Conservation (phyloP, 2,113 vertebrate species). For the Recurvirostra avosetta region DNA sequence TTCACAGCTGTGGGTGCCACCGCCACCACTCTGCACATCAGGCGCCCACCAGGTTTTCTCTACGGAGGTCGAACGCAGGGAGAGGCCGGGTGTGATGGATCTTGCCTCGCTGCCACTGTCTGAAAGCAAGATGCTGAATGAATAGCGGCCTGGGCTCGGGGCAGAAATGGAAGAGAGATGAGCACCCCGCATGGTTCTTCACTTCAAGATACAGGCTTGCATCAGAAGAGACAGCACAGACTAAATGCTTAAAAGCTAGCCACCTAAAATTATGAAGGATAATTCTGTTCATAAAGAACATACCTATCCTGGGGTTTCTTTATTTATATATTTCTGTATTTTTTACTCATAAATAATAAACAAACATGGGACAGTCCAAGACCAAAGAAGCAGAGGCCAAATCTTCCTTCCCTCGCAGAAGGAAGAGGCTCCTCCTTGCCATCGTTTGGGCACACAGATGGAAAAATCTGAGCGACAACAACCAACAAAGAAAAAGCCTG, state of each 20-base stretch:
- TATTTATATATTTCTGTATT: neutral
- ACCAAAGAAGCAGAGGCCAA: neutral
- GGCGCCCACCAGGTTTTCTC: neutral
- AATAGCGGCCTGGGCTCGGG: fast-evolving
- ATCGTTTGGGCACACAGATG: neutral
- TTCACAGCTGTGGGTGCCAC: neutral
- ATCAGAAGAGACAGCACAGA: neutral
- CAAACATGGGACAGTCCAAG: neutral
- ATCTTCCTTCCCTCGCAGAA: neutral
- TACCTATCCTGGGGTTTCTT: neutral
- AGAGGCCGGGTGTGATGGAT: too few species aligned
- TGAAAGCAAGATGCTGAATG: neutral
- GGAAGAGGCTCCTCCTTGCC: neutral
- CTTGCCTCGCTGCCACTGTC: neutral
- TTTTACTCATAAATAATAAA: neutral
- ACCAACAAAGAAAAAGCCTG: neutral
- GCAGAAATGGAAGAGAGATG: neutral
- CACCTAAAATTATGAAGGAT: neutral
- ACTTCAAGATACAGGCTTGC: neutral
- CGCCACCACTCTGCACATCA: fast-evolving
- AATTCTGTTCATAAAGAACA: neutral
- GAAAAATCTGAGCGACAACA: neutral
- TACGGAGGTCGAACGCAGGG: fast-evolving
- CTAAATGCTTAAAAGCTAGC: neutral
- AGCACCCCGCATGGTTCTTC: neutral